These are phyloP conservation scores for Whitmania pigra DNA, from an alignment of 1,140 invertebrate species.

Conservation along the genomic window DNA sequence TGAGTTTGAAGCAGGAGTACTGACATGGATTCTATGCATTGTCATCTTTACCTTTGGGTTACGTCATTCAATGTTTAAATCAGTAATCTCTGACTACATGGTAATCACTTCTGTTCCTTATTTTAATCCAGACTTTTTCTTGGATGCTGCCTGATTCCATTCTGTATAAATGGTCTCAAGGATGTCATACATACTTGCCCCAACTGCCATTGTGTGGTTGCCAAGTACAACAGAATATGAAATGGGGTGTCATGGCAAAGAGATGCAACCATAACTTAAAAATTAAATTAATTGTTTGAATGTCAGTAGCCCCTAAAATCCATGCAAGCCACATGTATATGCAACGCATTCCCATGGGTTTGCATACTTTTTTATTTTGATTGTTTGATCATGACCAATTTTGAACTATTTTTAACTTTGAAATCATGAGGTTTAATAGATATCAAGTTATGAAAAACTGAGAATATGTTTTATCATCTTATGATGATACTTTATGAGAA, in stretches of 20 bases:
- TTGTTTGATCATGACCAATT: too few species aligned
- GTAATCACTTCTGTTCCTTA: neutral
- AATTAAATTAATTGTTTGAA: too few species aligned
- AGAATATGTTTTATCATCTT: too few species aligned
- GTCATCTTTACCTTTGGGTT: constrained; percentile 16
- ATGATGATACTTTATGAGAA: too few species aligned
- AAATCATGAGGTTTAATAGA: too few species aligned
- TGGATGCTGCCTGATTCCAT: constrained; percentile 40
- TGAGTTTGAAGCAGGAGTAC: constrained; percentile 14
- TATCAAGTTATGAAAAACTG: too few species aligned
- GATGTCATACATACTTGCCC: constrained; percentile 39
- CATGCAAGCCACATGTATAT: too few species aligned
- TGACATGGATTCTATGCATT: constrained; percentile 22
- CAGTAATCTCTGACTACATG: neutral
- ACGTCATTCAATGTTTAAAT: neutral
- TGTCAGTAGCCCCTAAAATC: too few species aligned
- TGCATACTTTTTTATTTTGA: too few species aligned
- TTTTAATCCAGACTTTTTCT: constrained; percentile 29
- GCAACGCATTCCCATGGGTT: too few species aligned
- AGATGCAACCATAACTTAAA: neutral
- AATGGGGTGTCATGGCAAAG: neutral
- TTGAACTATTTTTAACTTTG: too few species aligned
- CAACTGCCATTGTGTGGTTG: constrained; percentile 35
- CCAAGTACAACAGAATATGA: constrained; percentile 29
- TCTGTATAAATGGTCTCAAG: constrained; percentile 37